A percentile compares a stretch with the other conserved stretches of the same genome.
These are phyloP conservation scores for Drosophila testacea DNA, from an alignment of 2,888 invertebrate species.

Conservation along the genomic window DNA sequence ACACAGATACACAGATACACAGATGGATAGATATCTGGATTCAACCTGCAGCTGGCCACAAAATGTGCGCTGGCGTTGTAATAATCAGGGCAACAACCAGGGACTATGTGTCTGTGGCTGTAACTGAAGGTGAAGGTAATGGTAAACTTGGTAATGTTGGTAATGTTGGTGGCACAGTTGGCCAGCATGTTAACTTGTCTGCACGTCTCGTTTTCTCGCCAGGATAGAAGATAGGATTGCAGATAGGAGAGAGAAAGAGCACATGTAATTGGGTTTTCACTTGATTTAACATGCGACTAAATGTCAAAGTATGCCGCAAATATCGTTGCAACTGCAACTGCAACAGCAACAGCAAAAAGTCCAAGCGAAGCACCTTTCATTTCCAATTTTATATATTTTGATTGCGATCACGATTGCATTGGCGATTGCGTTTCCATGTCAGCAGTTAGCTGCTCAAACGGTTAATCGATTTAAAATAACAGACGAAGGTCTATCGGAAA, in stretches of 20 bases:
- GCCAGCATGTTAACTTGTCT: conserved; percentile 67
- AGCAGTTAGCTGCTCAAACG: background rate
- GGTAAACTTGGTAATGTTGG: conserved; percentile 16
- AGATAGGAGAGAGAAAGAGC: conserved; percentile 46
- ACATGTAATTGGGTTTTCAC: conserved; percentile 78
- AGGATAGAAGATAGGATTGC: conserved; percentile 29
- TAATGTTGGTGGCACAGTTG: conserved; percentile 44
- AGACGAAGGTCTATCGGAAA: background rate
- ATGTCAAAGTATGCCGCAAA: conserved; percentile 70
- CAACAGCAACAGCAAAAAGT: background rate
- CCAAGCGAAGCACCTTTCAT: background rate
- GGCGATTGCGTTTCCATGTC: conserved; percentile 9
- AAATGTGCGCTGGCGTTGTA: conserved; percentile 54
- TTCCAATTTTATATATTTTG: conserved; percentile 8
- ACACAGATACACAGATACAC: conserved; percentile 1
- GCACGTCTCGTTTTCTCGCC: conserved; percentile 62
- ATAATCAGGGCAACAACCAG: conserved; percentile 53
- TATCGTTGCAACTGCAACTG: conserved; percentile 22
- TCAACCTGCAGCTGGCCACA: conserved; percentile 41
- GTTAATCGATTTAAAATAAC: conserved; percentile 2
- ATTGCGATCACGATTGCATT: conserved; percentile 7
- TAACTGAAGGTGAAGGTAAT: conserved; percentile 20
- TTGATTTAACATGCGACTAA: conserved; percentile 73
- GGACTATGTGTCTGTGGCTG: conserved; percentile 12
- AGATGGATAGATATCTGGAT: conserved; percentile 3